Evolutionary conservation across 2,888 invertebrate species (phyloP).

Genomic region (Tineola bisselliella): DNA sequence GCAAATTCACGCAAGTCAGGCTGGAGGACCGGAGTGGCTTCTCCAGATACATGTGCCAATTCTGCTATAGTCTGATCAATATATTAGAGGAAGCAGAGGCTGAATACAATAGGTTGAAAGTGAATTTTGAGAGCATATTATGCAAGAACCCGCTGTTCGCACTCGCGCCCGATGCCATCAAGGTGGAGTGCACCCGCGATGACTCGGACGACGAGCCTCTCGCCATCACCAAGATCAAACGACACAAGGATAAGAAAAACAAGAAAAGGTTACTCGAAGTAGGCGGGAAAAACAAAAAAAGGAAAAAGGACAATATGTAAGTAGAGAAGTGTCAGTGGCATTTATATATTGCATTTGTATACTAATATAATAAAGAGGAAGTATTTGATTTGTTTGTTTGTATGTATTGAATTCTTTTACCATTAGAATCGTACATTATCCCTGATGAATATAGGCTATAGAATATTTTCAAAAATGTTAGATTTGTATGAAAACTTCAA

Average conservation of each 20-base stretch:
- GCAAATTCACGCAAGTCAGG: constrained; percentile 31
- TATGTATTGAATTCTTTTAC: no score
- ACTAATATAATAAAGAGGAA: no score
- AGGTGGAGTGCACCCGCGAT: constrained; percentile 26
- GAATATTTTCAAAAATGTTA: no score
- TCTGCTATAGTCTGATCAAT: constrained; percentile 45
- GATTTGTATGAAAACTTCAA: no score
- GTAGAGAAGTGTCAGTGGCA: no score
- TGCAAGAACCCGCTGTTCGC: constrained; percentile 50
- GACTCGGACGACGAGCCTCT: constrained; percentile 50
- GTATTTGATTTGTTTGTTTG: no score
- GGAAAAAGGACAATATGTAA: neutral
- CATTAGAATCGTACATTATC: no score
- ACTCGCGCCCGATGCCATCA: constrained; percentile 24
- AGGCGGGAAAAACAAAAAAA: neutral
- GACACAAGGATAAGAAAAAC: constrained; percentile 22
- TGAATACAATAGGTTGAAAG: constrained; percentile 45
- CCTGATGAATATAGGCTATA: no score
- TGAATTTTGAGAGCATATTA: constrained; percentile 45
- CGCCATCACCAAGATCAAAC: constrained; percentile 39
- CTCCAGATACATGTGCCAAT: constrained; percentile 38
- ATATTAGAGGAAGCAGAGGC: constrained; percentile 48
- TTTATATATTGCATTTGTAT: no score
- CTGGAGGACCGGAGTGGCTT: constrained; percentile 25
- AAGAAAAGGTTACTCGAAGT: neutral